Conservation (phyloP, 2,797 vertebrate species). For the Rhodeus uyekii region DNA sequence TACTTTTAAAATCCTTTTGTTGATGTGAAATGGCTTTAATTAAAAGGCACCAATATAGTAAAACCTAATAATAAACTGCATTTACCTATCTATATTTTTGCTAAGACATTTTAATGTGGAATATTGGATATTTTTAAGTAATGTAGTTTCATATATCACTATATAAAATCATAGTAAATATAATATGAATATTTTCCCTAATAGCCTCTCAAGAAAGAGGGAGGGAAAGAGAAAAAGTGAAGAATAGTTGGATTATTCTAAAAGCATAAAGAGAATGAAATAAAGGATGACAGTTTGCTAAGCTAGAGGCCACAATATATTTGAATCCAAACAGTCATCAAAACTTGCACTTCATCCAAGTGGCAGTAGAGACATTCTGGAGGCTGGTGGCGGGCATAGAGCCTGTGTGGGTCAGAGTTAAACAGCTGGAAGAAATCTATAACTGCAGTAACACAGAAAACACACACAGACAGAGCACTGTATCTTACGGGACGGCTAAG, state of each 20-base stretch:
- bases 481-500: not conserved
- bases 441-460: not conserved
- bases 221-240: not conserved
- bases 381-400: conserved; percentile 18
- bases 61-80: not conserved
- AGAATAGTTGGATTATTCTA: conserved; percentile 7
- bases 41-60: not conserved
- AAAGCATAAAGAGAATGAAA: not conserved
- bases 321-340: conserved; percentile 36
- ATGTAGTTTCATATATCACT: not conserved
- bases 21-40: not conserved
- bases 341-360: conserved; percentile 29
- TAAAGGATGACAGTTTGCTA: conserved; percentile 13
- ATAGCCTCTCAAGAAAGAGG: not conserved
- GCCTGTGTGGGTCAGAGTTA: conserved; percentile 14
- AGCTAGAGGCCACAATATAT: conserved; percentile 24
- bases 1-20: not conserved
- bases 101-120: not conserved
- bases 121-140: not conserved
- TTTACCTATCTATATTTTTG: not conserved
- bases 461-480: not conserved
- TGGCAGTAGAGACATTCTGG: conserved; percentile 18
- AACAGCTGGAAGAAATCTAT: conserved; percentile 38
- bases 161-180: not conserved
- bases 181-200: not conserved